These are phyloP conservation scores for Heliconius charithonia DNA, from an alignment of 2,888 invertebrate genomes.

Conservation along the genomic window DNA sequence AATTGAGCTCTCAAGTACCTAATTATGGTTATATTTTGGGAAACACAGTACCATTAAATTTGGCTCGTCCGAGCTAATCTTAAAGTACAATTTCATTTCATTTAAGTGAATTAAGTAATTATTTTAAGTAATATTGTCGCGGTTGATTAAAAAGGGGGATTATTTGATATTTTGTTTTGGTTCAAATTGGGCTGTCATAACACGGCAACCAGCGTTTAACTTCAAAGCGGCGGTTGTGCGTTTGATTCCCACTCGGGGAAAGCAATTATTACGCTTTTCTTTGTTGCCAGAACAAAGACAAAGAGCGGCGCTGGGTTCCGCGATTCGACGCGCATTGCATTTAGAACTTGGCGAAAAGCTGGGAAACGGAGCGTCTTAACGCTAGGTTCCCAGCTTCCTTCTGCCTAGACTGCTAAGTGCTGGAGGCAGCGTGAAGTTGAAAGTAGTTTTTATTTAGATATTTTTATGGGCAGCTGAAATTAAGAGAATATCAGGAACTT, in stretches of 20 bases:
- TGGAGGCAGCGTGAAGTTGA: too few species aligned
- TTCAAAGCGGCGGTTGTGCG: background rate
- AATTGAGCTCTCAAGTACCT: background rate
- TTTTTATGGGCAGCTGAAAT: too few species aligned
- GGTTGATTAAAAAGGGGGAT: background rate
- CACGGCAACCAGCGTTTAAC: too few species aligned
- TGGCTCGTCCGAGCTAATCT: constrained; percentile 17
- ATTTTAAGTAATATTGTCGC: constrained; percentile 24
- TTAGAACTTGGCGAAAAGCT: too few species aligned
- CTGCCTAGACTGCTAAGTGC: too few species aligned
- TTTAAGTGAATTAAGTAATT: constrained; percentile 32
- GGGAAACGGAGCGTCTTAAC: too few species aligned
- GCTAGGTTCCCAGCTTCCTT: too few species aligned
- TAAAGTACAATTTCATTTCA: constrained; percentile 24
- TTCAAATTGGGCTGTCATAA: too few species aligned
- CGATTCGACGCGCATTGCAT: too few species aligned
- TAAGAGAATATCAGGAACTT: too few species aligned
- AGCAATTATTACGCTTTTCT: background rate
- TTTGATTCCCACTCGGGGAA: background rate
- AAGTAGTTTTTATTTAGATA: too few species aligned
- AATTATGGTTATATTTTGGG: constrained; percentile 19
- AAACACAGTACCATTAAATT: constrained; percentile 12
- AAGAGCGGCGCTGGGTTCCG: too few species aligned
- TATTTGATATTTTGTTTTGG: background rate
- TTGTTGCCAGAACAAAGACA: background rate